These are phyloP conservation scores for Dichetophora obliterata DNA, from an alignment of 2,888 invertebrate genomes.

Conservation along the genomic window DNA sequence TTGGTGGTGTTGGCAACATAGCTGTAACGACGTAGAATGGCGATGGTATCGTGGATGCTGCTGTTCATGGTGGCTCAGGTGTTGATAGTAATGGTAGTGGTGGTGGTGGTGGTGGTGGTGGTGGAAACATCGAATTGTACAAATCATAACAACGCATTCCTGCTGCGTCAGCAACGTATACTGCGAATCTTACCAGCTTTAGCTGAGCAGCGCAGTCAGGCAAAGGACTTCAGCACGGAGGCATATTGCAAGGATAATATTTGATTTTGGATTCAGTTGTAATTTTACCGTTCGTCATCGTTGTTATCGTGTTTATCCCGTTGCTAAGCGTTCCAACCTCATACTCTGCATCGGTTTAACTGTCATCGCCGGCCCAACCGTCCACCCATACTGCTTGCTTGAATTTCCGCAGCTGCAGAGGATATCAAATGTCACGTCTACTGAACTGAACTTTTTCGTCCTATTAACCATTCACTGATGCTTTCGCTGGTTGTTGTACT, in stretches of 20 bases:
- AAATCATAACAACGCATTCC: constrained; percentile 57
- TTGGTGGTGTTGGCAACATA: constrained; percentile 40
- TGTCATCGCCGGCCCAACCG: neutral
- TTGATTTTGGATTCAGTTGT: constrained; percentile 71
- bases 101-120: constrained; percentile 36
- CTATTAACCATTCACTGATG: neutral
- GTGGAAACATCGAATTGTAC: constrained; percentile 44
- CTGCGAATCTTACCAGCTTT: neutral
- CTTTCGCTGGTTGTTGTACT: constrained; percentile 20
- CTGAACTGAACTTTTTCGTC: neutral
- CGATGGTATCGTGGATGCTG: constrained; percentile 24
- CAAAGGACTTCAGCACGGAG: constrained; percentile 52
- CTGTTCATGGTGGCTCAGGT: constrained; percentile 35
- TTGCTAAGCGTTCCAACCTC: constrained; percentile 64
- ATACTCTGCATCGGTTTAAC: neutral
- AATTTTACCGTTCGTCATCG: constrained; percentile 70
- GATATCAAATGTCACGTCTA: neutral
- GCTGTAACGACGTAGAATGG: constrained; percentile 9
- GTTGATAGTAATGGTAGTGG: constrained; percentile 15
- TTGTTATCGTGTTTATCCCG: constrained; percentile 55
- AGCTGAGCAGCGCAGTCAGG: constrained; percentile 21
- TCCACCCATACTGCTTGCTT: neutral
- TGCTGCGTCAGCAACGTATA: constrained; percentile 40
- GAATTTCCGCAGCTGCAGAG: neutral
- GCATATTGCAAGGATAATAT: constrained; percentile 71